Evolutionary conservation across 2,113 vertebrate species (phyloP), one percentile per base, ranked within the genome.

Genomic region (Cyphomyrus discorhynchus): DNA sequence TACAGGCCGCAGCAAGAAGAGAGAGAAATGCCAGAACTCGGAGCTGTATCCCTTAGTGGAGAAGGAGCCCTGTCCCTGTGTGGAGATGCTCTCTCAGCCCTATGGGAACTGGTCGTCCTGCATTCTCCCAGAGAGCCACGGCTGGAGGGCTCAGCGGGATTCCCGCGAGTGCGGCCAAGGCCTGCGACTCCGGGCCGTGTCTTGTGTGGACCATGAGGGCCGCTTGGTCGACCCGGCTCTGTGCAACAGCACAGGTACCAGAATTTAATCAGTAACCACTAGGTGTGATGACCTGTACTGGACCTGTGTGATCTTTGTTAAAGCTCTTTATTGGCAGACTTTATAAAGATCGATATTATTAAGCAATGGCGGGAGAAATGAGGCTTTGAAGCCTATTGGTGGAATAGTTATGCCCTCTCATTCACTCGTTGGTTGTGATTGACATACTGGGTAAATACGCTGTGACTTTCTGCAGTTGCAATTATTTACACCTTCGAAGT

Each of bases 41-140:
- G 93, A 96, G 70, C 10, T 96, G 87, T 96, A 97, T 92, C 97
- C 97, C 10, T 94, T 98, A 90, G 94, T 97, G 74, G 97, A 99
- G 92, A 96, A 94, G 0, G 95, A 98, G 91, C 87, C 58, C 0
- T 99, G 98, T 93, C 96, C 97, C 56, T 99, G 98, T 27, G 93
- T 96, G 88, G 92, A 92, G 45, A 97, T 97, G 91, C 90, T 95
- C 88, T 95, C 97, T 70, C 96, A 96, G 89, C 97, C 97, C 4
- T 95, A 95, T 0, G 98, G 98, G 46, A 98, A 98, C 80, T 99
- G 98, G 98, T 99, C 98, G 0, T 95, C 96, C 74, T 99, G 98
- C 93, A 94, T 99, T 85, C 94, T 99, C 2, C 90, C 94, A 2
- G 95, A 95, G 87, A 92, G 52, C 7, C 91, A 92, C 88, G 94